Conservation (phyloP, 2,113 vertebrate species). For the Saccopteryx leptura region DNA sequence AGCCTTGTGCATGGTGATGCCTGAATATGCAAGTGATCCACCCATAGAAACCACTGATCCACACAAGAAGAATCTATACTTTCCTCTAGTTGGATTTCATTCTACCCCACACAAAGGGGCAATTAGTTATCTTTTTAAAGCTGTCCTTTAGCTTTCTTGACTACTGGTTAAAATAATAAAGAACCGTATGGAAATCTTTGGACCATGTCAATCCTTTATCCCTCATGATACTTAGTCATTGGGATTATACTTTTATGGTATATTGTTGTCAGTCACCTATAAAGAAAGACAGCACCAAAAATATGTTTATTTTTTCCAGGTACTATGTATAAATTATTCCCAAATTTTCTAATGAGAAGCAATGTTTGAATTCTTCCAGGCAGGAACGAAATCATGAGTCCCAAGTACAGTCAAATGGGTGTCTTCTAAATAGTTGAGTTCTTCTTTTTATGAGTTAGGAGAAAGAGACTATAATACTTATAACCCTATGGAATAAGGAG, state of each 20-base stretch:
- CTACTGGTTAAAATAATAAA: slow-evolving; percentile 27
- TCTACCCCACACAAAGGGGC: background rate
- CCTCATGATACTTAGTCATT: background rate
- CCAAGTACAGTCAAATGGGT: background rate
- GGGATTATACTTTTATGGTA: background rate
- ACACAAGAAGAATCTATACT: background rate
- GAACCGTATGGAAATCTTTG: background rate
- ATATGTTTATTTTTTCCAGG: background rate
- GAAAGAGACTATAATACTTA: background rate
- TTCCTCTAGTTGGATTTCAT: background rate
- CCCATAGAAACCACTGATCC: background rate
- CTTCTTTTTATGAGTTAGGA: background rate
- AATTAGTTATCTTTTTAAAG: background rate
- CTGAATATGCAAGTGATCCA: background rate
- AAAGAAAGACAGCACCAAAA: background rate
- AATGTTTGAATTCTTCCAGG: slow-evolving; percentile 3
- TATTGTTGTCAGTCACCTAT: background rate
- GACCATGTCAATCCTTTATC: background rate
- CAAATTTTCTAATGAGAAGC: background rate
- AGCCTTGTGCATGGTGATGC: background rate
- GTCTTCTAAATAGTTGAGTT: background rate
- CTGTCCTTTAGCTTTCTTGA: slow-evolving; percentile 31
- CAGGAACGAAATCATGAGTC: background rate
- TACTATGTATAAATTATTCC: background rate
- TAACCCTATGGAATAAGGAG: background rate